Evolutionary conservation across 1,140 invertebrate species (phyloP), one percentile per base, ranked within the genome.

Genomic region (Alviniconcha marisindica): DNA sequence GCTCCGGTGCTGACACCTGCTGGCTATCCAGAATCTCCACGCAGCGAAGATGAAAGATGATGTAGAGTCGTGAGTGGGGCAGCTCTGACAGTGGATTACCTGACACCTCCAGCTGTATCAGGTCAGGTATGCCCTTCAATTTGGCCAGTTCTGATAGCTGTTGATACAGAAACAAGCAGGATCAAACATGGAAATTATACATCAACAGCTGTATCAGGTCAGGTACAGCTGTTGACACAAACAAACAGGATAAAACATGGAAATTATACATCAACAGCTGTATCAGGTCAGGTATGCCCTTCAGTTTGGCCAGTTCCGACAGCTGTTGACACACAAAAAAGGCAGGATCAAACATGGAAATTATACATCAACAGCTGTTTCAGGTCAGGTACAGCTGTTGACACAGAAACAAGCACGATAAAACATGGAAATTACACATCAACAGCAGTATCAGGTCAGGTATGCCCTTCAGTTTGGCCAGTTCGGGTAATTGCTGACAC

Each of bases 111-210:
- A 93, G 82, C 84, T 91, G 87, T 5, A 84, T 89, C 60, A 93
- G 79, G 78, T 93, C 90, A 56, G 88, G 86, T 10, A 93, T 84
- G 5, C 88, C 83, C 78, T 92, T 92, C 84, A 93, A 83, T 83
- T 93, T 92, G 42, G 89, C 83, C 24, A 92, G 38, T 81, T 93
- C 92, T 84, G 82, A 89, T 36, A 93, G 83, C 92, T 93, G 89
- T 14, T 21, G n/a, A 71, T 4, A 81, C 63, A 54, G 15, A 15
- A 10, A 74, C n/a, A n/a, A n/a, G n/a, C n/a, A n/a, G n/a, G n/a
- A n/a, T n/a, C n/a, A n/a, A n/a, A n/a, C n/a, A n/a, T n/a, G n/a
- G n/a, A n/a, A n/a, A n/a, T n/a, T n/a, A n/a, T n/a, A n/a, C n/a
- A n/a, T n/a, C n/a, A n/a, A n/a, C n/a, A n/a, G n/a, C n/a, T n/a